Conservation (phyloP, 2,113 vertebrate genomes). For the Pseudorasbora parva region DNA sequence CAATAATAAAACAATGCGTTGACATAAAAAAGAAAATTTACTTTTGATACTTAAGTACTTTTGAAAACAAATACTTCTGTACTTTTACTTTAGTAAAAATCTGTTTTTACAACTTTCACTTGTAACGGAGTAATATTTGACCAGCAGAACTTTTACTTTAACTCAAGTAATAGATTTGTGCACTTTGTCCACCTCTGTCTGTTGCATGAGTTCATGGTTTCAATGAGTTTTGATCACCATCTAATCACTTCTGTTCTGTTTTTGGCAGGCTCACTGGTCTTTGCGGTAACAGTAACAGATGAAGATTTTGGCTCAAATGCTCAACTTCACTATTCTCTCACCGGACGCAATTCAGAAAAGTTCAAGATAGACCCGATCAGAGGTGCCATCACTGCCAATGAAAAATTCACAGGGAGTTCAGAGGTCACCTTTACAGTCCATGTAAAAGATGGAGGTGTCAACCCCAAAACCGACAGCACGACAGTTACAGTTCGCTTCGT, state of each 20-base stretch:
- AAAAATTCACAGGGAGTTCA: conserved; percentile 78
- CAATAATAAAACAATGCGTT: too few species aligned
- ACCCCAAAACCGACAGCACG: conserved; percentile 88
- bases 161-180: too few species aligned
- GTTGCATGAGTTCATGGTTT: neutral
- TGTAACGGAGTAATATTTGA: too few species aligned
- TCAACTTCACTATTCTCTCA: conserved; percentile 90
- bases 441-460: conserved; percentile 84
- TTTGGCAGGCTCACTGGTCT: conserved; percentile 88
- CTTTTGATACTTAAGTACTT: too few species aligned
- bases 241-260: conserved; percentile 26
- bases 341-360: conserved; percentile 87
- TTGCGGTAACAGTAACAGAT: conserved; percentile 95
- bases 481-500: conserved; percentile 94
- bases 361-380: conserved; percentile 90
- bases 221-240: neutral
- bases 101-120: too few species aligned
- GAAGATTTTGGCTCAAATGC: conserved; percentile 89
- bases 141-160: too few species aligned
- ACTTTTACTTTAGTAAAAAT: too few species aligned
- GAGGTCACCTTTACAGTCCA: conserved; percentile 93
- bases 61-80: too few species aligned
- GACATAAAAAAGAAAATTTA: too few species aligned
- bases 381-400: conserved; percentile 88
- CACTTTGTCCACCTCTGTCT: too few species aligned